A percentile compares a stretch with the other conserved stretches of the same genome.
phyloP scores from a whole-genome alignment of 2,797 vertebrate genomes.

The Onychomys torridus region DNA sequence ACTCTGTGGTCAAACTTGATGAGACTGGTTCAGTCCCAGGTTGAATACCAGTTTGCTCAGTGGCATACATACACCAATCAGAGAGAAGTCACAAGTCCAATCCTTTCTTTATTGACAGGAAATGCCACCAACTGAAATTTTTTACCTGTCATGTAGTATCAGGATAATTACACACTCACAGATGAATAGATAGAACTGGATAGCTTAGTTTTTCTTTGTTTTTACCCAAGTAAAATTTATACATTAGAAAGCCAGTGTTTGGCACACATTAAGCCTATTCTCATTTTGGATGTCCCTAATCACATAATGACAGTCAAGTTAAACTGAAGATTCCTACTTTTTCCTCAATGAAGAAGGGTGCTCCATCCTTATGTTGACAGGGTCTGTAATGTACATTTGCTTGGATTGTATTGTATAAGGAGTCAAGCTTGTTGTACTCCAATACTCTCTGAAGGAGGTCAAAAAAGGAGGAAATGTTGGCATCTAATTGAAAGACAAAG shows the following conservation, averaged over 20 bases:
- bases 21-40: background rate
- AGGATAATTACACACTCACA: background rate
- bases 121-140: conserved; percentile 39
- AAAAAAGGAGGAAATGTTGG: conserved; percentile 36
- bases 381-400: background rate
- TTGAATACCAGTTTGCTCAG: background rate
- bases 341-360: background rate
- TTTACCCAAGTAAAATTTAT: background rate
- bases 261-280: background rate
- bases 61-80: background rate
- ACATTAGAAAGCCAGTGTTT: conserved; percentile 50
- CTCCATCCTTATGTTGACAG: background rate
- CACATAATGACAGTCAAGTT: background rate
- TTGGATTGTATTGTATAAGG: conserved; percentile 39
- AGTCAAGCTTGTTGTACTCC: background rate
- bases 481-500: background rate
- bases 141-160: conserved; percentile 1
- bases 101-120: conserved; percentile 56
- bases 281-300: conserved; percentile 38
- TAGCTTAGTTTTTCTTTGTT: conserved; percentile 24
- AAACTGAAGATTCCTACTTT: conserved; percentile 43
- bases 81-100: background rate
- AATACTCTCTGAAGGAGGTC: background rate
- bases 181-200: background rate
- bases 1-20: background rate